A percentile compares a stretch with the other conserved stretches of the same genome.
Evolutionary conservation across 2,797 vertebrate species (phyloP).

Genomic region (Phalloptychus januarius): DNA sequence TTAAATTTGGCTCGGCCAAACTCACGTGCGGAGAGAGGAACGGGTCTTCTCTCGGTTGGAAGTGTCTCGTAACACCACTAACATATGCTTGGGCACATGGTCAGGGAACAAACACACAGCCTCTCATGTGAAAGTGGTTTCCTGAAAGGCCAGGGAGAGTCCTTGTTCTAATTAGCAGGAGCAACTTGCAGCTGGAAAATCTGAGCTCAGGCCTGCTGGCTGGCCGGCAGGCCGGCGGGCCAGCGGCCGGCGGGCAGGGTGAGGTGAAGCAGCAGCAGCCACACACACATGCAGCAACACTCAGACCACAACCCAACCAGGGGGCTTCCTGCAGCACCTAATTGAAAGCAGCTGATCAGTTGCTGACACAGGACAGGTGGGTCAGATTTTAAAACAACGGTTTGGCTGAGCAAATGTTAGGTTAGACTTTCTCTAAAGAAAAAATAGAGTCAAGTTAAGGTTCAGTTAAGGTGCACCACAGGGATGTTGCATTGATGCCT

Average conservation of each 20-base stretch:
- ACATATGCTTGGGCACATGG: slow-evolving; percentile 30
- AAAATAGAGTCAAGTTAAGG: slow-evolving; percentile 5
- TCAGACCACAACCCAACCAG: slow-evolving; percentile 17
- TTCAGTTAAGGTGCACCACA: slow-evolving; percentile 27
- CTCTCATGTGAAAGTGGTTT: slow-evolving; percentile 72
- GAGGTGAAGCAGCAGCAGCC: slow-evolving; percentile 39
- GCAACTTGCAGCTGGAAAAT: slow-evolving; percentile 71
- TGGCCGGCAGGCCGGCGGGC: not conserved
- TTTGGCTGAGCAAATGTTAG: slow-evolving; percentile 6
- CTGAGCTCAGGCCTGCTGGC: slow-evolving; percentile 62
- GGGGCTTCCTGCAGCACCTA: slow-evolving; percentile 30
- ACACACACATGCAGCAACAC: slow-evolving; percentile 20
- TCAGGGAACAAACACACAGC: slow-evolving; percentile 46
- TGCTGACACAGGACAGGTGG: slow-evolving; percentile 8
- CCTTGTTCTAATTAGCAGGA: slow-evolving; percentile 61
- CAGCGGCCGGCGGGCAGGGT: slow-evolving; percentile 33
- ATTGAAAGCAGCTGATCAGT: slow-evolving; percentile 44
- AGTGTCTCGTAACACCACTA: slow-evolving; percentile 29
- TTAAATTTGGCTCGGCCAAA: slow-evolving; percentile 40
- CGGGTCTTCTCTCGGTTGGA: slow-evolving; percentile 34
- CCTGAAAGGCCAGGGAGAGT: slow-evolving; percentile 38
- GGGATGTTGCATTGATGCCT: slow-evolving; percentile 33
- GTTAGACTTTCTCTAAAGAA: not conserved
- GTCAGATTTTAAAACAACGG: slow-evolving; percentile 16
- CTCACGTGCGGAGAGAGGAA: slow-evolving; percentile 57